These are phyloP conservation scores for Rhamnusium bicolor DNA, from an alignment of 2,888 invertebrate genomes.

Conservation along the genomic window DNA sequence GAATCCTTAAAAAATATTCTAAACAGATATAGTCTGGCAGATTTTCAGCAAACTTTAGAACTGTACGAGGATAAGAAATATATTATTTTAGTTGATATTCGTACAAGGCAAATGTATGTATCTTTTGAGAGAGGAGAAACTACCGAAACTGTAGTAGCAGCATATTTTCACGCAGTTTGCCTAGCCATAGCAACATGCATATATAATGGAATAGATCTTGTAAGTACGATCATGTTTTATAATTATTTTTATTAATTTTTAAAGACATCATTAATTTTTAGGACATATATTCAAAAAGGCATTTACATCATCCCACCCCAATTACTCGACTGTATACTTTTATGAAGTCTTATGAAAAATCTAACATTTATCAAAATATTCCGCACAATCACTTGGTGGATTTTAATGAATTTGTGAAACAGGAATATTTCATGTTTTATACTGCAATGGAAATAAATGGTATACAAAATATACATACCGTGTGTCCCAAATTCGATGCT, in stretches of 20 bases:
- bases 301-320: constrained; percentile 65
- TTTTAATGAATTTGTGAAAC: constrained; percentile 64
- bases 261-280: constrained; percentile 47
- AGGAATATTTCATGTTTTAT: constrained; percentile 66
- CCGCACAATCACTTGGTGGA: constrained; percentile 57
- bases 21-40: constrained; percentile 55
- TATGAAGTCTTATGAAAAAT: constrained; percentile 61
- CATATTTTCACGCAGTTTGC: constrained; percentile 81
- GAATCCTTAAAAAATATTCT: constrained; percentile 70
- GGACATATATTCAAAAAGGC: constrained; percentile 64
- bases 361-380: constrained; percentile 54
- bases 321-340: constrained; percentile 62
- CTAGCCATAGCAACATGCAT: constrained; percentile 70
- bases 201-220: constrained; percentile 64
- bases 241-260: constrained; percentile 16
- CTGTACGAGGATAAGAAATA: constrained; percentile 74
- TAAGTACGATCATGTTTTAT: constrained; percentile 48
- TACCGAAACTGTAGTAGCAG: constrained; percentile 76
- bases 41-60: constrained; percentile 69
- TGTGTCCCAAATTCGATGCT: no score
- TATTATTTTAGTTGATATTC: constrained; percentile 73
- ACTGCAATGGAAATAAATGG: constrained; percentile 66
- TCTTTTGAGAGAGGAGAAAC: constrained; percentile 73
- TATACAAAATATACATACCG: constrained; percentile 49
- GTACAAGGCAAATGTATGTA: constrained; percentile 73